These are phyloP conservation scores for Pituophis catenifer DNA, from an alignment of 2,113 vertebrate species.

Conservation along the genomic window DNA sequence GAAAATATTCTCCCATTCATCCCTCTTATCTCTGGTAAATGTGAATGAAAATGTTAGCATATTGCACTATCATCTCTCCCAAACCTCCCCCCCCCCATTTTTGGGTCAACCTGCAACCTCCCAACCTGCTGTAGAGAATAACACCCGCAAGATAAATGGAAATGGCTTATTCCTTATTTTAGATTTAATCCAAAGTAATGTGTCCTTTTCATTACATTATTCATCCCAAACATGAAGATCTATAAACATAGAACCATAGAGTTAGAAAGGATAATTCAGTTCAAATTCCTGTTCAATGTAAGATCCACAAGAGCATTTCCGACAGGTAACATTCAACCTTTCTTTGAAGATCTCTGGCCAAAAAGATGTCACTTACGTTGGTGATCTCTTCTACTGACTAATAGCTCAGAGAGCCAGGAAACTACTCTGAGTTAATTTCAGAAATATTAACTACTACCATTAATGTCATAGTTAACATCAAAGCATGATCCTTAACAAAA, in stretches of 20 bases:
- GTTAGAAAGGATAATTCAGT: neutral
- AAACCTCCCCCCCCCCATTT: neutral
- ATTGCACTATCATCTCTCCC: neutral
- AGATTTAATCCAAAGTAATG: neutral
- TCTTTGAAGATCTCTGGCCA: neutral
- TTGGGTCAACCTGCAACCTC: neutral
- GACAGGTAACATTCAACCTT: neutral
- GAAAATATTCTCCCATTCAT: neutral
- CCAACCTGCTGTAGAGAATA: neutral
- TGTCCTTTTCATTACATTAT: neutral
- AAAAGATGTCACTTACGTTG: neutral
- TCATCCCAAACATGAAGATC: neutral
- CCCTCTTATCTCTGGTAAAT: neutral
- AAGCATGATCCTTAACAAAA: neutral
- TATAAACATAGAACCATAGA: neutral
- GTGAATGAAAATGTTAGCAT: neutral
- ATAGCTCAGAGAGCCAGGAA: neutral
- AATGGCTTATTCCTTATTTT: neutral
- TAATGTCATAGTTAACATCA: neutral
- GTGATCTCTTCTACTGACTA: neutral
- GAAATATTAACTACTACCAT: neutral
- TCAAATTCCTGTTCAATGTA: neutral
- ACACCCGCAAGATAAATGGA: neutral
- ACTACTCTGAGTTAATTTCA: neutral
- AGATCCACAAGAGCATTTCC: neutral